phyloP scores from a whole-genome alignment of 2,113 vertebrate species.

The Aramus guarauna region DNA sequence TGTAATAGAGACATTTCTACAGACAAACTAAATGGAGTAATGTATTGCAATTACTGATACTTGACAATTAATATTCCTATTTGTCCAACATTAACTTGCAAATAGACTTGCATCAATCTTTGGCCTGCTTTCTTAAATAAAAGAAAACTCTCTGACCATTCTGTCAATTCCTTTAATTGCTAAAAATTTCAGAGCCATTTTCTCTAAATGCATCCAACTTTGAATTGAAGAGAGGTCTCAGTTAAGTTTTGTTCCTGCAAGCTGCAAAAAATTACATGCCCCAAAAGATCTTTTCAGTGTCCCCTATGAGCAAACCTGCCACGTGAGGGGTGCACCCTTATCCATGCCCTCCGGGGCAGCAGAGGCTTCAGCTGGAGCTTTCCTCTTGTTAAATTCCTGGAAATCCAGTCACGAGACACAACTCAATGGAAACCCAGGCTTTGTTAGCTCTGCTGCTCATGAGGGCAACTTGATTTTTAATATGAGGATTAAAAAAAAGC shows the following conservation, averaged over 20 bases:
- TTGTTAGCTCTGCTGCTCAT: neutral
- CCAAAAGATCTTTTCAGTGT: neutral
- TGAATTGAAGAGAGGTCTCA: neutral
- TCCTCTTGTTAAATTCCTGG: neutral
- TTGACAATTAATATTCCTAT: neutral
- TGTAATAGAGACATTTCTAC: neutral
- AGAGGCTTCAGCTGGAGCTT: neutral
- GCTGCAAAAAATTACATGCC: neutral
- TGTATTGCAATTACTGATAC: neutral
- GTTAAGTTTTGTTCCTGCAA: neutral
- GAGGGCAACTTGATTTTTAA: neutral
- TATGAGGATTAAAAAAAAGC: slow-evolving; percentile 18
- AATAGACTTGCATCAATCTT: neutral
- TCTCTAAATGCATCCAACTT: neutral
- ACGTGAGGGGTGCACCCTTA: neutral
- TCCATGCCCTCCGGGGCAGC: neutral
- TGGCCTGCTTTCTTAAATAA: neutral
- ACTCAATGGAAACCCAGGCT: neutral
- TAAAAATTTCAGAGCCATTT: neutral
- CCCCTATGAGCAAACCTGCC: neutral
- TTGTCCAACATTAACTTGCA: neutral
- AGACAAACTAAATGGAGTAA: neutral
- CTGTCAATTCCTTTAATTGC: neutral
- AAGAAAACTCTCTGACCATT: neutral
- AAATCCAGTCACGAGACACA: neutral